Percentiles rank a stretch among this genome's conserved stretches.
Conservation (phyloP, 30 jellyfish, hydroid and myxozoan genomes). For the Aurelia aurita region DNA sequence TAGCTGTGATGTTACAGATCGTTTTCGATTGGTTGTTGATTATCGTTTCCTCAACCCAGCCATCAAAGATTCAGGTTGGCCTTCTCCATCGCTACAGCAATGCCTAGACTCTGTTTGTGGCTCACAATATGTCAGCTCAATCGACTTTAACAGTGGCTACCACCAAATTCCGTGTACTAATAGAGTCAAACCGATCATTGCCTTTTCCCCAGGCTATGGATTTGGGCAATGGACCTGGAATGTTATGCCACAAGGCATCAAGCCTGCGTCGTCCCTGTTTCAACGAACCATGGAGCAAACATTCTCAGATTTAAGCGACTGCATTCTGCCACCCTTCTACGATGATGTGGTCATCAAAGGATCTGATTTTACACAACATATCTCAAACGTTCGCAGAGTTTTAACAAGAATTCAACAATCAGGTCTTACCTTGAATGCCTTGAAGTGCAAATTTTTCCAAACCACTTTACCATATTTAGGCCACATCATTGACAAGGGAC, state of each 20-base stretch:
- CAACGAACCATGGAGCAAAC: slow-evolving; percentile 50
- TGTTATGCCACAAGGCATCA: slow-evolving; percentile 54
- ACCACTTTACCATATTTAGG: slow-evolving; percentile 31
- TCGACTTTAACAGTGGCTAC: slow-evolving; percentile 43
- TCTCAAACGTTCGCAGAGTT: slow-evolving; percentile 27
- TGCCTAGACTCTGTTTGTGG: slow-evolving; percentile 35
- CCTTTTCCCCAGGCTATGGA: slow-evolving; percentile 34
- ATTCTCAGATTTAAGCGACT: slow-evolving; percentile 6
- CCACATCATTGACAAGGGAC: slow-evolving; percentile 42
- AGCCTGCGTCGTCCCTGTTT: slow-evolving; percentile 19
- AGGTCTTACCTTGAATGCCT: slow-evolving; percentile 39
- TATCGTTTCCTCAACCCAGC: slow-evolving; percentile 25
- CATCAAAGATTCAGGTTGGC: slow-evolving; percentile 42
- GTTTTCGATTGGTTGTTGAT: slow-evolving; percentile 24
- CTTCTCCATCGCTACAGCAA: slow-evolving; percentile 39
- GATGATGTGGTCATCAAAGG: slow-evolving; percentile 51
- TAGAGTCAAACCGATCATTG: slow-evolving; percentile 26
- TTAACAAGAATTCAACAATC: slow-evolving; percentile 24
- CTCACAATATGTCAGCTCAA: slow-evolving; percentile 37
- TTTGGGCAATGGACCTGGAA: slow-evolving; percentile 38
- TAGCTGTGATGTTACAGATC: slow-evolving; percentile 27
- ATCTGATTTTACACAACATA: slow-evolving; percentile 10
- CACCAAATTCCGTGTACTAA: slow-evolving; percentile 14
- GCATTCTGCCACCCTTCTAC: slow-evolving; percentile 40
- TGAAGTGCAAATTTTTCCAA: slow-evolving; percentile 44